Conservation (phyloP, 2,888 invertebrate species). For the Zelleria hepariella region DNA sequence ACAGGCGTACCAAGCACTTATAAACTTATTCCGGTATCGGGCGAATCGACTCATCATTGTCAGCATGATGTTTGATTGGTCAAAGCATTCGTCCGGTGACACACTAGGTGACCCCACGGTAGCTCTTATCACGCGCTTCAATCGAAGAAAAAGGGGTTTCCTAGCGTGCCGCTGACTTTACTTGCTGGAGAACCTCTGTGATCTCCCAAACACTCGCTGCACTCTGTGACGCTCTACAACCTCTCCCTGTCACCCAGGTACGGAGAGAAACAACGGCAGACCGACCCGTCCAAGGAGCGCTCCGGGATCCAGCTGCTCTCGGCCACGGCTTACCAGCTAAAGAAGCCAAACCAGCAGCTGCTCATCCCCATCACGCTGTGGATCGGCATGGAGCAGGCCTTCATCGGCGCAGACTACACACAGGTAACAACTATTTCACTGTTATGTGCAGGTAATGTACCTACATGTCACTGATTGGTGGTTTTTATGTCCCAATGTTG, state of each 20-base stretch:
- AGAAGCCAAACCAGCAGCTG: constrained; percentile 91
- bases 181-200: too few relatives aligned
- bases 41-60: too few relatives aligned
- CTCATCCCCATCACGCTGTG: constrained; percentile 96
- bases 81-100: too few relatives aligned
- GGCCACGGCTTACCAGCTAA: constrained; percentile 91
- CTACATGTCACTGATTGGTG: too few relatives aligned
- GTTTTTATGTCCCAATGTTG: too few relatives aligned
- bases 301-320: constrained; percentile 86
- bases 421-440: constrained; percentile 67
- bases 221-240: too few relatives aligned
- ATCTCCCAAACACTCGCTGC: too few relatives aligned
- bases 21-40: not conserved
- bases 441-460: not conserved
- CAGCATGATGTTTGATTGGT: too few relatives aligned
- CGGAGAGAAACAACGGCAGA: constrained; percentile 85
- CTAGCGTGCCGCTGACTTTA: too few relatives aligned
- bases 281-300: constrained; percentile 80
- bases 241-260: constrained; percentile 76
- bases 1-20: not conserved
- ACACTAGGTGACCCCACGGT: too few relatives aligned
- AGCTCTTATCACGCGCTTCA: too few relatives aligned
- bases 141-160: too few relatives aligned
- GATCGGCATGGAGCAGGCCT: constrained; percentile 98
- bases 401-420: constrained; percentile 92